phyloP scores from a whole-genome alignment of 2,888 invertebrate species.

The Pristionchus exspectatus region DNA sequence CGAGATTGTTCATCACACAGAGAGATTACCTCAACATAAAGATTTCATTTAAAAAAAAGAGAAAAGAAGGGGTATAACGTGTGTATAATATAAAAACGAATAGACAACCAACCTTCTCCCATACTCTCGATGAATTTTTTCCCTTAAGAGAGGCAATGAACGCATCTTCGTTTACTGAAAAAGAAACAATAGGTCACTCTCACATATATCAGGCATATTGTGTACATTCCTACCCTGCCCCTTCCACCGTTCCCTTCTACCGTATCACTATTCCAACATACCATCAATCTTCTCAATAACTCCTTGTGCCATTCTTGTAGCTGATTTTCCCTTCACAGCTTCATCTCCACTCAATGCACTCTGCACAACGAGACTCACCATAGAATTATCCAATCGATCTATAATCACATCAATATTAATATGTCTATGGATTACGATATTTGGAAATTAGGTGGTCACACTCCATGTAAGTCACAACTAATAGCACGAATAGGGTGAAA shows the following conservation, averaged over 20 bases:
- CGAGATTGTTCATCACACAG: constrained; percentile 47
- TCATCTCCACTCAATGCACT: constrained; percentile 61
- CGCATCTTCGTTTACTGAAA: constrained; percentile 17
- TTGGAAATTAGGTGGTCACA: too few relatives aligned
- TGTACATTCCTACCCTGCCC: background rate
- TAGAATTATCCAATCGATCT: constrained; percentile 56
- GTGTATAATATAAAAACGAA: background rate
- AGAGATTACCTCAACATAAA: background rate
- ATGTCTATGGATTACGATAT: too few relatives aligned
- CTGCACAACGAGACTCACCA: constrained; percentile 60
- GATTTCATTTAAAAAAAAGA: too few relatives aligned
- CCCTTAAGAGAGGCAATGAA: constrained; percentile 58
- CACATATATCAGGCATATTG: background rate
- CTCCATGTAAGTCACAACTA: too few relatives aligned
- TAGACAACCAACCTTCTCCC: constrained; percentile 60
- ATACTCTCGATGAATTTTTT: constrained; percentile 62
- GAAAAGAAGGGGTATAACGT: background rate
- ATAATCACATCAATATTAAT: background rate
- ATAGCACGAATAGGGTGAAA: too few relatives aligned
- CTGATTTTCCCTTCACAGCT: constrained; percentile 56
- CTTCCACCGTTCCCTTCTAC: background rate
- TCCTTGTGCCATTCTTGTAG: constrained; percentile 54
- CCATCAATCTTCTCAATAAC: constrained; percentile 43
- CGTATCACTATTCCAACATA: background rate
- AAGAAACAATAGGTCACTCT: background rate